Conservation (phyloP, 2,113 vertebrate species). For the Entosphenus tridentatus region DNA sequence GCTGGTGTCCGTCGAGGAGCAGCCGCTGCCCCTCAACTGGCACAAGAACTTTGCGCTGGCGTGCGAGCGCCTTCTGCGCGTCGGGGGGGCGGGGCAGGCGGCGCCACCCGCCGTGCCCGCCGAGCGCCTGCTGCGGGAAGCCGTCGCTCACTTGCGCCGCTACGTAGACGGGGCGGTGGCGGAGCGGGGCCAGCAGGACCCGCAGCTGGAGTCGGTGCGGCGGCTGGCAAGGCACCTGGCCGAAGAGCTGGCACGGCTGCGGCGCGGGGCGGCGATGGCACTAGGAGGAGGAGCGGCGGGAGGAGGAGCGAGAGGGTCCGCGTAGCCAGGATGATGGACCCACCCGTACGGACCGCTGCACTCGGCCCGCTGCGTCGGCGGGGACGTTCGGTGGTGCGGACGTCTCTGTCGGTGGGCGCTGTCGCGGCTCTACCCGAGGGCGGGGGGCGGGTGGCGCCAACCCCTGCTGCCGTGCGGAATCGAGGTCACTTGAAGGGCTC, state of each 20-base stretch:
- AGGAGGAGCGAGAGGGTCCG: not conserved
- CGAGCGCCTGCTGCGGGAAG: constrained; percentile 37
- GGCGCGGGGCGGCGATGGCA: not conserved
- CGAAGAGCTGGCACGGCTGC: constrained; percentile 30
- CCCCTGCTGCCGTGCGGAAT: no score
- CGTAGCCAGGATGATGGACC: fast-evolving
- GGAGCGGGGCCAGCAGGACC: constrained; percentile 21
- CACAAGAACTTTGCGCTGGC: constrained; percentile 87
- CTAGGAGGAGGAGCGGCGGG: not conserved
- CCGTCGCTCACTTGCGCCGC: constrained; percentile 42
- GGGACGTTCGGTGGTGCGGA: not conserved
- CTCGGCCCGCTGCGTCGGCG: no score
- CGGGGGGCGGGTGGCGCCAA: not conserved
- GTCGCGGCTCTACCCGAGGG: not conserved
- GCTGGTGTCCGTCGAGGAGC: no score
- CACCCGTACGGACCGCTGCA: not conserved
- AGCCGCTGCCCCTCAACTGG: constrained; percentile 64
- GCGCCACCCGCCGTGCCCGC: constrained; percentile 16
- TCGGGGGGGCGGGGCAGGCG: constrained; percentile 12
- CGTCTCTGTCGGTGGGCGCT: no score
- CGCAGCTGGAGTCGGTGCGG: constrained; percentile 40
- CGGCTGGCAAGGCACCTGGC: constrained; percentile 40
- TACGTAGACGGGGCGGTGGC: constrained; percentile 32
- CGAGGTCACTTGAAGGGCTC: no score
- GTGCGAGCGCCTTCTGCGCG: constrained; percentile 57